A percentile compares a stretch with the other conserved stretches of the same genome.
Conservation (phyloP, 2,797 vertebrate species). For the Anguilla obscura region DNA sequence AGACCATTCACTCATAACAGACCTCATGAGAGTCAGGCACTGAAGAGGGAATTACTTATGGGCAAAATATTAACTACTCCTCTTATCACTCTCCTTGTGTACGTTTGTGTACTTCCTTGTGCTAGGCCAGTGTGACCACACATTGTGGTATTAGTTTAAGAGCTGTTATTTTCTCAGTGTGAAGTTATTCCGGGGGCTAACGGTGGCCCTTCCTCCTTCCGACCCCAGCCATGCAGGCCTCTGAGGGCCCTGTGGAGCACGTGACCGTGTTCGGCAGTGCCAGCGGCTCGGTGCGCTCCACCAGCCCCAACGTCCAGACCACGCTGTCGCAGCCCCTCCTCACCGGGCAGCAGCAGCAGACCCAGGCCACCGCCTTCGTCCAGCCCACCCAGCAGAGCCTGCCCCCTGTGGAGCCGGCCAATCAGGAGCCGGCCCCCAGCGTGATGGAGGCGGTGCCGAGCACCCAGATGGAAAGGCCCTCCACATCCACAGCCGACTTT, state of each 20-base stretch:
- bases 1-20: not conserved
- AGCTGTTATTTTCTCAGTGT: not conserved
- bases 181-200: not conserved
- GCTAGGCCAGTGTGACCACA: not conserved
- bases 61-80: not conserved
- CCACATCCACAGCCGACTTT: slow-evolving; percentile 89
- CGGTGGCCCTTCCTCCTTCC: not conserved
- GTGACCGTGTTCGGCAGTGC: slow-evolving; percentile 91
- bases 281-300: slow-evolving; percentile 95
- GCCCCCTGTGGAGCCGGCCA: slow-evolving; percentile 81
- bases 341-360: slow-evolving; percentile 80
- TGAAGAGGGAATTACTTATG: not conserved
- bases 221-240: slow-evolving; percentile 82
- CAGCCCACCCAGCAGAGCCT: slow-evolving; percentile 95
- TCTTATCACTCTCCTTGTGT: not conserved
- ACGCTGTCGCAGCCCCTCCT: slow-evolving; percentile 84
- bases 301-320: slow-evolving; percentile 93
- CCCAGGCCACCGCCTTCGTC: slow-evolving; percentile 93
- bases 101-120: not conserved
- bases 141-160: not conserved
- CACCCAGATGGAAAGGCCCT: slow-evolving; percentile 88
- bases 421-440: slow-evolving; percentile 79
- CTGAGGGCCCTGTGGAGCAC: slow-evolving; percentile 88
- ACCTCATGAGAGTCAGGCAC: not conserved
- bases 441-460: slow-evolving; percentile 86